Evolutionary conservation across 2,888 invertebrate genomes (phyloP), one percentile per base, ranked within the genome.

Genomic region (Scaptomyza flava): DNA sequence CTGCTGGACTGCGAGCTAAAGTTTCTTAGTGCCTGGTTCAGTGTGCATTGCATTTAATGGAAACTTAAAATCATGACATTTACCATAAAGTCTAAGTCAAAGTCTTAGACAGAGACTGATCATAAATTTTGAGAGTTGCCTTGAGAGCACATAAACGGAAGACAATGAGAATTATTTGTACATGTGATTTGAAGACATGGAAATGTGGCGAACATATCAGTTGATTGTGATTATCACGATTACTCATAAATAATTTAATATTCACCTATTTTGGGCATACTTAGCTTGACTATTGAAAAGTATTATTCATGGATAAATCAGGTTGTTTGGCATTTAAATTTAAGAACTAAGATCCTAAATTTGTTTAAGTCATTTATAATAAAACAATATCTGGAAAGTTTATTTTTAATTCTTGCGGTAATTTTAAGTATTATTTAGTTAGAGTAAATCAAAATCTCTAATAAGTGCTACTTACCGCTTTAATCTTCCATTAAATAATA

Each of bases 1-100:
- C 27, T 38, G 34, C 50, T 60, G 58, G 56, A 30, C 48, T 11
- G 30, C n/a, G 11, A 23, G 42, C 14, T 53, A 63, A 50, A 42
- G 61, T 67, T 75, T 66, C 17, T 41, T 79, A 58, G 87, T 81
- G 60, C 84, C 73, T 70, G 66, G 85, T 81, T 87, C 87, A 82
- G 71, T 84, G 84, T 73, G 79, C 87, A 81, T 68, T 75, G 86
- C 86, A 77, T 83, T 77, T 86, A 86, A 74, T 86, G 81, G 84
- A 77, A 69, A 65, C 65, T 65, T 66, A 71, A 81, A 82, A 83
- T 81, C 81, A 83, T 86, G 86, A 83, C 86, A 81, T 81, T 81
- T 81, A 63, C 81, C 72, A 81, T 77, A 54, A 61, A 56, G 52
- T 50, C 58, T 30, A 45, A 36, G 41, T 41, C 54, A 36, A 20